A percentile compares a stretch with the other conserved stretches of the same genome.
These are phyloP conservation scores for Platycnemis pennipes DNA, from an alignment of 2,888 invertebrate genomes.

Conservation along the genomic window DNA sequence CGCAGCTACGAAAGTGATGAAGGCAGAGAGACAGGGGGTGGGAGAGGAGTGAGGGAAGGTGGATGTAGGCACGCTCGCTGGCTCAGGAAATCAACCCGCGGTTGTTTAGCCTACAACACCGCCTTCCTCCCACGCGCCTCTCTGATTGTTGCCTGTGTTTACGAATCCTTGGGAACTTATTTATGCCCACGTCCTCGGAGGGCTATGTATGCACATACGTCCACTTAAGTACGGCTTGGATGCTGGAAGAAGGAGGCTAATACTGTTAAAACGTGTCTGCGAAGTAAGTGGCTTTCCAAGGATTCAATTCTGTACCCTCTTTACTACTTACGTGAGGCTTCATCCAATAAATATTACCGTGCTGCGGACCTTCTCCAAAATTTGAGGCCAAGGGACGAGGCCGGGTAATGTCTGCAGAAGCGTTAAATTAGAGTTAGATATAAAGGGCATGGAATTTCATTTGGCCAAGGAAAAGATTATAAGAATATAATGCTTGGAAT, in stretches of 20 bases:
- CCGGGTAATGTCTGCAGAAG: background rate
- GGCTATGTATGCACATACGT: background rate
- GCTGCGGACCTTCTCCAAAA: background rate
- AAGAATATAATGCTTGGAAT: too few species aligned
- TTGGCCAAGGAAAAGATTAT: background rate
- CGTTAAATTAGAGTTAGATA: background rate
- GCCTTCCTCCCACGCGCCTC: background rate
- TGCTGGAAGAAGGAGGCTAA: background rate
- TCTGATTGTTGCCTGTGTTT: background rate
- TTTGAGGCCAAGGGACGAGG: background rate
- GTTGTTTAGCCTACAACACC: background rate
- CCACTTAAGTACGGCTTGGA: background rate
- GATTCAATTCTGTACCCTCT: background rate
- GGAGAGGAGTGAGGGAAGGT: too few species aligned
- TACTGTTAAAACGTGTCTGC: background rate
- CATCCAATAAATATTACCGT: background rate
- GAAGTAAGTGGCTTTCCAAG: background rate
- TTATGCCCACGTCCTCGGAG: background rate
- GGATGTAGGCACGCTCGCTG: background rate
- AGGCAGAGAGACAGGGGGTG: background rate
- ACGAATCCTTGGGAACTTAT: background rate
- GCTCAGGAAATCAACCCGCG: background rate
- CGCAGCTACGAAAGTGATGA: background rate
- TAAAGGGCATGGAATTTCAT: background rate
- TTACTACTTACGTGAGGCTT: background rate